Evolutionary conservation across 2,888 invertebrate species (phyloP), one percentile per base, ranked within the genome.

Genomic region (Heliconius sara): DNA sequence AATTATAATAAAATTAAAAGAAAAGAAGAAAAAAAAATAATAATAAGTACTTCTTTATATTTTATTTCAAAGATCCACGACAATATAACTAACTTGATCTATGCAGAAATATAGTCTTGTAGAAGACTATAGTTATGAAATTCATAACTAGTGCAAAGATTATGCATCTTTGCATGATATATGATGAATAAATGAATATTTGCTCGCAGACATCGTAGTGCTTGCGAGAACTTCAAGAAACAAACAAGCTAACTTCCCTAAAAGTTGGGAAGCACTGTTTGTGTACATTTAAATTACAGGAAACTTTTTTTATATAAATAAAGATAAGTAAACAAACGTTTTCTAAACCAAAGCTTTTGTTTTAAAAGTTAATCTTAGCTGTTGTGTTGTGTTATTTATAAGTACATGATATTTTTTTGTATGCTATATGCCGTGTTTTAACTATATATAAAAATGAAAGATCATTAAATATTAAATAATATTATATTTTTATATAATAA

Each of bases 121-220:
- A 60, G 57, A 60, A 73, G 73, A 73, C 25, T 73, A 3, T 25
- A 73, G 73, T 60, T 60, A 73, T 39, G 60, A 73, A 73, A 39
- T 73, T 73, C 39, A 73, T 30, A 60, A 57, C 25, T 70, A 70
- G 65, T 66, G 60, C 65, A 60, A 43, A 75, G 68, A 57, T 67
- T 73, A 57, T 60, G 60, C 73, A 60, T 60, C 60, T 73, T 60
- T 57, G 73, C 34, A 73, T 73, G 73, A 73, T 73, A 73, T 75
- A 66, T 66, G 65, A 75, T 75, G 75, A 75, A 75, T 75, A 75
- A 65, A 75, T 75, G 75, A 75, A 75, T 75, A 66, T 75, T 66
- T 66, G 75, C 43, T 75, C 47, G 63, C 27, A 75, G 66, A 75
- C n/a, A 47, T 47, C 25, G 47, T 65, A 43, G 75, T 75, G 27